Evolutionary conservation across 1,140 invertebrate genomes (phyloP).

Genomic region (Dreissena polymorpha): DNA sequence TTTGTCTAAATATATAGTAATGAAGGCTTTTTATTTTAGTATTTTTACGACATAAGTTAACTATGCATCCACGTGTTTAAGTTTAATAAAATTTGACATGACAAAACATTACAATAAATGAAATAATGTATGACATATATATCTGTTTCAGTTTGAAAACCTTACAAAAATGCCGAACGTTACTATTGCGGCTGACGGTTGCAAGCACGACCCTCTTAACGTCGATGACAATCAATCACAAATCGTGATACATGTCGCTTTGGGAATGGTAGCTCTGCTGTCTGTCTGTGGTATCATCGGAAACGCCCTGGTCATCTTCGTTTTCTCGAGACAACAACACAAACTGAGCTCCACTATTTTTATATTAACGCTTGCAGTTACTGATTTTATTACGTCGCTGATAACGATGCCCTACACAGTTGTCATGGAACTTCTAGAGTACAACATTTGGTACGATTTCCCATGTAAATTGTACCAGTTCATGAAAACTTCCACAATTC

Average conservation of each 20-base stretch:
- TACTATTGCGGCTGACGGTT: not conserved
- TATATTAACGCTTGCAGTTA: conserved; percentile 72
- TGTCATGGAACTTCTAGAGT: conserved; percentile 65
- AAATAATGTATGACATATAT: no score
- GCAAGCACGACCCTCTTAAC: not conserved
- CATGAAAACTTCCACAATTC: conserved; percentile 72
- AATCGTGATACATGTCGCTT: conserved; percentile 51
- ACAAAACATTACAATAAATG: no score
- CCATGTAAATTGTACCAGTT: conserved; percentile 75
- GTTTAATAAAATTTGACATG: no score
- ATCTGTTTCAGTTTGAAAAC: not conserved
- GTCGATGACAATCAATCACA: conserved; percentile 4
- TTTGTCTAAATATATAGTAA: no score
- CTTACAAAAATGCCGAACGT: conserved; percentile 11
- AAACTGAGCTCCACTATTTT: conserved; percentile 74
- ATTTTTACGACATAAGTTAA: no score
- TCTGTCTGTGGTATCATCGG: conserved; percentile 72
- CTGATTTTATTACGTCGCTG: conserved; percentile 71
- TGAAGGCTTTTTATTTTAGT: no score
- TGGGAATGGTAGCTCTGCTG: conserved; percentile 64
- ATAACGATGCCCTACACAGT: conserved; percentile 73
- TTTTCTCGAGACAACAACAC: conserved; percentile 73
- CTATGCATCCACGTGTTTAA: no score
- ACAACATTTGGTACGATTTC: conserved; percentile 60
- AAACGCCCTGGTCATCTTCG: conserved; percentile 75